Conservation (phyloP, 2,113 vertebrate genomes). For the Chelonoidis abingdonii region DNA sequence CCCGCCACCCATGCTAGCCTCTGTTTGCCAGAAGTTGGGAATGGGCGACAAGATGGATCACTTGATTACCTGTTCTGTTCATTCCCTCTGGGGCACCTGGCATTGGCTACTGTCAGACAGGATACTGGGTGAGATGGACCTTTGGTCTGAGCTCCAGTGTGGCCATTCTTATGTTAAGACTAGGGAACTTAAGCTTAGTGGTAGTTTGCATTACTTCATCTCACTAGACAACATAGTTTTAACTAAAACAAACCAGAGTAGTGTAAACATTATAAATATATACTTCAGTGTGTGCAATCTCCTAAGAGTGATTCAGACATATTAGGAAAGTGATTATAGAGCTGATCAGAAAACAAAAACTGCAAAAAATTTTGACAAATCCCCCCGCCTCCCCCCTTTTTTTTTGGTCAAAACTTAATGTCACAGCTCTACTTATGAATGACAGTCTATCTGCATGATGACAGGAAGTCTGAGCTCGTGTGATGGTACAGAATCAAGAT, state of each 20-base stretch:
- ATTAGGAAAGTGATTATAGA: neutral
- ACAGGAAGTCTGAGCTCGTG: neutral
- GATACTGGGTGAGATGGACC: no score
- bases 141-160: no score
- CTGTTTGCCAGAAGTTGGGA: no score
- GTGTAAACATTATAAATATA: neutral
- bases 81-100: no score
- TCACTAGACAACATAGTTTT: fast-evolving
- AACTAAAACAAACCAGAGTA: neutral
- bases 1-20: no score
- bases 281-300: neutral
- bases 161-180: neutral
- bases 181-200: neutral
- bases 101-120: no score
- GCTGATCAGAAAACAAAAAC: neutral
- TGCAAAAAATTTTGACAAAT: neutral
- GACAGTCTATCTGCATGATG: neutral
- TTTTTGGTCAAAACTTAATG: neutral
- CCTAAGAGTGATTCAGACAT: neutral
- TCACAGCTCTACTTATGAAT: neutral
- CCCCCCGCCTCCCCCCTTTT: no score
- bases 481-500: neutral
- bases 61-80: no score
- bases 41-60: no score
- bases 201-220: neutral